Conservation (phyloP, 2,113 vertebrate species). For the Pelecanoides urinatrix region DNA sequence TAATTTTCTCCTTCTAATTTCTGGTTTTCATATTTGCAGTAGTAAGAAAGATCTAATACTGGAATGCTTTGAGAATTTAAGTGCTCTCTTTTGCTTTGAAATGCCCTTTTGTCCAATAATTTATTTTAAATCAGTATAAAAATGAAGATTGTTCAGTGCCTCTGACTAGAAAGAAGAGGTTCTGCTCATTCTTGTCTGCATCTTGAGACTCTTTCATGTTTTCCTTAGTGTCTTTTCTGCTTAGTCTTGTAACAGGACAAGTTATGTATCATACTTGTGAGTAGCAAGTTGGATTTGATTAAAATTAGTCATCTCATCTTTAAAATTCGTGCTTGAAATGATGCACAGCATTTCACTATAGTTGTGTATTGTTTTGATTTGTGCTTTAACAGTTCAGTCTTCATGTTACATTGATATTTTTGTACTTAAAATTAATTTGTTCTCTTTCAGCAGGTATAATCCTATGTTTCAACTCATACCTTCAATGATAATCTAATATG, state of each 20-base stretch:
- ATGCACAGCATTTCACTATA: background rate
- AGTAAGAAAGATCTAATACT: background rate
- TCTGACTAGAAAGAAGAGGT: background rate
- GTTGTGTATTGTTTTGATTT: background rate
- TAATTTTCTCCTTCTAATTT: background rate
- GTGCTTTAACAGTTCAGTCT: background rate
- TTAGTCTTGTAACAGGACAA: background rate
- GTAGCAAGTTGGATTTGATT: background rate
- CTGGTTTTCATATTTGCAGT: background rate
- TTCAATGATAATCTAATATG: conserved; percentile 48
- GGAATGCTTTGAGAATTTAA: background rate
- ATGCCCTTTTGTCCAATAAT: background rate
- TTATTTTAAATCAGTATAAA: background rate
- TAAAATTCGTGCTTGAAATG: background rate
- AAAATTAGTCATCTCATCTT: background rate
- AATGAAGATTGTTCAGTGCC: background rate
- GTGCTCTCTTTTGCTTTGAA: background rate
- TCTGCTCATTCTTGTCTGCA: background rate
- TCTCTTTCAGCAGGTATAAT: conserved; percentile 65
- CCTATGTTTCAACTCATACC: conserved; percentile 58
- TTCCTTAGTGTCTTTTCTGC: background rate
- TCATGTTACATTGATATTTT: background rate
- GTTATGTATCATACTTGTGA: background rate
- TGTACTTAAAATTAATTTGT: conserved; percentile 52
- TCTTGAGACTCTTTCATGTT: background rate